Conservation (phyloP, 92 coral and sea anemone species). For the Anthopleura xanthogrammica region DNA sequence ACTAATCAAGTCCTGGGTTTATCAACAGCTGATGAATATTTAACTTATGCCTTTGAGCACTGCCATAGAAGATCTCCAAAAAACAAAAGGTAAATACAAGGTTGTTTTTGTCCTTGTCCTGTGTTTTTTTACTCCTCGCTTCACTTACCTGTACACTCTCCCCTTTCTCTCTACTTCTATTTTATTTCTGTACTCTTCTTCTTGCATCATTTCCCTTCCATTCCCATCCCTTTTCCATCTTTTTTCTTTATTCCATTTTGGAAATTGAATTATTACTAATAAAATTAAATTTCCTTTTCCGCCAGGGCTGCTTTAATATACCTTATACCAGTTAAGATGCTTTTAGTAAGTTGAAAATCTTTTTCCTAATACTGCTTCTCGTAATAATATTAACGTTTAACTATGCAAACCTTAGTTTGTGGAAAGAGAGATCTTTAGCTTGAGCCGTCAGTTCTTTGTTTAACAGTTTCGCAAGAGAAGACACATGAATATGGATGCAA, state of each 20-base stretch:
- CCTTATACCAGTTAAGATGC: constrained; percentile 96
- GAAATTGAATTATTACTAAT: background rate
- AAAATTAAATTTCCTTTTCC: background rate
- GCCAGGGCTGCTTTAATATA: constrained; percentile 84
- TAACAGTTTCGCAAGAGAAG: no score
- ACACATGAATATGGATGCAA: no score
- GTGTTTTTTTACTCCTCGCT: no score
- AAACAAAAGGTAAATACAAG: constrained; percentile 74
- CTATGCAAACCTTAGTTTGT: no score
- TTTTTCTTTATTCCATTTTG: background rate
- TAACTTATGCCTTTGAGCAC: constrained; percentile 88
- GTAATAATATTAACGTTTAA: no score
- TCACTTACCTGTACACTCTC: no score
- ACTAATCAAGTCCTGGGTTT: background rate
- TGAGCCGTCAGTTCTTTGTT: no score
- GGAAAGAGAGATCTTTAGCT: no score
- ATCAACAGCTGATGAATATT: constrained; percentile 75
- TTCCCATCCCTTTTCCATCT: background rate
- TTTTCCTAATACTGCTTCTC: background rate
- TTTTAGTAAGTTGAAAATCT: constrained; percentile 66
- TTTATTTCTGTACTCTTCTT: background rate
- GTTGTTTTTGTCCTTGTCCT: background rate
- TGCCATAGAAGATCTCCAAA: constrained; percentile 73
- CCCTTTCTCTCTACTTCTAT: background rate
- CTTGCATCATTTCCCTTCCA: background rate